phyloP scores from a whole-genome alignment of 2,797 vertebrate genomes.

The Alauda arvensis region DNA sequence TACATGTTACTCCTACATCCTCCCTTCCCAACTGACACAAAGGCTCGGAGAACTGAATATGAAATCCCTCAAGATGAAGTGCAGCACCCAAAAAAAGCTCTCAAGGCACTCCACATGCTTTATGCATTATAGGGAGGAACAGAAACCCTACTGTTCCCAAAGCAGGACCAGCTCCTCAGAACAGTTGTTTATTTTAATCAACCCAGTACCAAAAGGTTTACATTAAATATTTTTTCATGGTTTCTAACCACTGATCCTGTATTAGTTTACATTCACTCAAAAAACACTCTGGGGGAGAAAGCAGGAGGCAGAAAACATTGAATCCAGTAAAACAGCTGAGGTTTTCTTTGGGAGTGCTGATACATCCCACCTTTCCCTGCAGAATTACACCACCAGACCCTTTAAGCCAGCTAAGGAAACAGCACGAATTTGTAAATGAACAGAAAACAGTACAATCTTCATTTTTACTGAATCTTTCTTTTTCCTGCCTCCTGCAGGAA shows the following conservation, averaged over 20 bases:
- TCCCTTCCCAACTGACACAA: constrained; percentile 2
- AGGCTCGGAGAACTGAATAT: neutral
- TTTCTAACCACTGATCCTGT: neutral
- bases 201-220: neutral
- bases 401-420: neutral
- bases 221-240: neutral
- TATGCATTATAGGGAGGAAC: neutral
- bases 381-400: neutral
- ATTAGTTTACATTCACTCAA: neutral
- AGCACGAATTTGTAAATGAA: neutral
- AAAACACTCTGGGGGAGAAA: neutral
- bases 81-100: neutral
- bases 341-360: neutral
- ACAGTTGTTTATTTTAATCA: constrained; percentile 11
- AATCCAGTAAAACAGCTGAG: neutral
- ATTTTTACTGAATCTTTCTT: neutral
- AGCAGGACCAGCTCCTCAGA: neutral
- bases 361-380: neutral
- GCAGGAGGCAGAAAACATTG: neutral
- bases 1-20: neutral
- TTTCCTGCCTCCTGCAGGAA: neutral
- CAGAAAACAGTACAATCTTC: neutral
- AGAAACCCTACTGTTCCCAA: constrained; percentile 26
- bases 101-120: neutral
- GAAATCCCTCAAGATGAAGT: neutral